Evolutionary conservation across 2,113 vertebrate genomes (phyloP).

Genomic region (Casuarius casuarius): DNA sequence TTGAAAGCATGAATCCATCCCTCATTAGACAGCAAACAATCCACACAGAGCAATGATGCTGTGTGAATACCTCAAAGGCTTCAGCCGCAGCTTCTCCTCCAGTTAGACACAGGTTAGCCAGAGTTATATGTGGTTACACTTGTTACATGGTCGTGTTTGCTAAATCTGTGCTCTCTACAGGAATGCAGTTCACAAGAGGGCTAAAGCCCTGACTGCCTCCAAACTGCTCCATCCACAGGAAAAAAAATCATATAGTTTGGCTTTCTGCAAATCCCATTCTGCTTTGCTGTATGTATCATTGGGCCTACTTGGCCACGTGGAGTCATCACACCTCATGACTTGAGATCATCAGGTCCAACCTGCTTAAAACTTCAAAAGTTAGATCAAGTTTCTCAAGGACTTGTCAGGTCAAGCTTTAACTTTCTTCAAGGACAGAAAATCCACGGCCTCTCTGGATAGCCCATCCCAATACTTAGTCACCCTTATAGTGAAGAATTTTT

Average conservation of each 20-base stretch:
- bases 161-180: conserved; percentile 1
- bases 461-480: background rate
- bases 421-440: background rate
- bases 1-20: background rate
- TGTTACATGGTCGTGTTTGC: background rate
- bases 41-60: no score
- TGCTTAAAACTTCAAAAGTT: background rate
- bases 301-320: background rate
- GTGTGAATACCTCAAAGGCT: background rate
- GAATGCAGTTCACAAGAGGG: conserved; percentile 4
- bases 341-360: background rate
- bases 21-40: background rate
- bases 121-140: background rate
- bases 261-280: background rate
- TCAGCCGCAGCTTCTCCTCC: background rate
- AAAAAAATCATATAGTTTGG: background rate
- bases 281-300: background rate
- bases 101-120: background rate
- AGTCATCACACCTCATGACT: background rate
- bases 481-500: background rate
- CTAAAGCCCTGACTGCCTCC: background rate
- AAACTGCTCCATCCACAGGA: background rate
- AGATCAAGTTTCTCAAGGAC: background rate
- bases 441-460: background rate
- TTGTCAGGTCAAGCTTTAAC: background rate